A percentile compares a stretch with the other conserved stretches of the same genome.
phyloP scores from a whole-genome alignment of 2,888 invertebrate genomes.

The Agrotis puta region DNA sequence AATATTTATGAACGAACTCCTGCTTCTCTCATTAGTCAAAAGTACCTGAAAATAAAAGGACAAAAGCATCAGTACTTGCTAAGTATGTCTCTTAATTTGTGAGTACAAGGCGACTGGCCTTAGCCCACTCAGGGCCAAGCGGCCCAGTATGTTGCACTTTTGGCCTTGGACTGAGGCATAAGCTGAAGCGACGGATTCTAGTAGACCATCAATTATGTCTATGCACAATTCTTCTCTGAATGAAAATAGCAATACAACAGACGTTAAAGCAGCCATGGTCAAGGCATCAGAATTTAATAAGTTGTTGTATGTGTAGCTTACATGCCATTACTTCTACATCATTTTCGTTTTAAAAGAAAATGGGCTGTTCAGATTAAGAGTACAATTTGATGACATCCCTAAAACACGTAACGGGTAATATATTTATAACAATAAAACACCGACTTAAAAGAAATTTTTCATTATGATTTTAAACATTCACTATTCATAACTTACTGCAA shows the following conservation, averaged over 20 bases:
- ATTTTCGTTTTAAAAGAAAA: not conserved
- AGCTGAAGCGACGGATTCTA: conserved; percentile 36
- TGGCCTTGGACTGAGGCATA: conserved; percentile 55
- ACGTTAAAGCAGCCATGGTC: conserved; percentile 20
- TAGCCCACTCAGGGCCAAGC: conserved; percentile 70
- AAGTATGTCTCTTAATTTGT: conserved; percentile 59
- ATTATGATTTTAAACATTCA: not conserved
- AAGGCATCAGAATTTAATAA: conserved; percentile 5
- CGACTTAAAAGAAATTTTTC: conserved; percentile 3
- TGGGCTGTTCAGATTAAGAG: not conserved
- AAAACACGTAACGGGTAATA: not conserved
- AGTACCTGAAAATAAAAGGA: conserved; percentile 44
- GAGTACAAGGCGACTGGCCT: conserved; percentile 72
- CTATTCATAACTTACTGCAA: conserved; percentile 21
- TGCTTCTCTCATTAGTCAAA: conserved; percentile 35
- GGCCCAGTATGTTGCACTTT: conserved; percentile 68
- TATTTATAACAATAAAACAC: not conserved
- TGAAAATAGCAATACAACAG: conserved; percentile 23
- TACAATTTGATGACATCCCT: too few relatives aligned
- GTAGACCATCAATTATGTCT: not conserved
- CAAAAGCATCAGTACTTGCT: conserved; percentile 44
- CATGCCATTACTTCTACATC: not conserved
- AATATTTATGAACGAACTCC: conserved; percentile 15
- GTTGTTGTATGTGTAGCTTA: too few relatives aligned
- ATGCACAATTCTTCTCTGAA: conserved; percentile 7